Evolutionary conservation across 2,797 vertebrate genomes (phyloP).

Genomic region (Margarornis squamiger): DNA sequence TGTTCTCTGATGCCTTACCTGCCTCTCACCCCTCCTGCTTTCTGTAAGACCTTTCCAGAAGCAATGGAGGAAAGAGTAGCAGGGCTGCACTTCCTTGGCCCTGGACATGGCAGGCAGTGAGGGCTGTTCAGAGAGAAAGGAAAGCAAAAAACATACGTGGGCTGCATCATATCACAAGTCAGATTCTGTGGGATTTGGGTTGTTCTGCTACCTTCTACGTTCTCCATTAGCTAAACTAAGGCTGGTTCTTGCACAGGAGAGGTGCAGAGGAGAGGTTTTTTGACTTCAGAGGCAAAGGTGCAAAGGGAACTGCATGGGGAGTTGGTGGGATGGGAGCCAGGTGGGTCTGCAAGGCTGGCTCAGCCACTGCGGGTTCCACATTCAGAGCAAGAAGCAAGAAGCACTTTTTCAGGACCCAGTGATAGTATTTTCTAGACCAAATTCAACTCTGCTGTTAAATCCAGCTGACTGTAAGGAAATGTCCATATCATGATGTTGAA

Average conservation of each 20-base stretch:
- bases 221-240: not conserved
- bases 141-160: not conserved
- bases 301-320: not conserved
- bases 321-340: not conserved
- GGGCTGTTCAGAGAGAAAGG: not conserved
- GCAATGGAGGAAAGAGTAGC: not conserved
- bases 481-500: not conserved
- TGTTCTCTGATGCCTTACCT: not conserved
- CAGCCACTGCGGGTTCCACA: rapidly evolving
- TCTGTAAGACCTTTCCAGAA: not conserved
- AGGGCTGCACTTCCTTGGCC: not conserved
- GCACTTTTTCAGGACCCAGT: not conserved
- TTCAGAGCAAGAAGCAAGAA: not conserved
- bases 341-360: not conserved
- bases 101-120: rapidly evolving
- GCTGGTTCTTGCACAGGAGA: not conserved
- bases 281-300: not conserved
- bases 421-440: not conserved
- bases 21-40: not conserved
- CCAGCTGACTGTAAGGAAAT: not conserved
- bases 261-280: not conserved
- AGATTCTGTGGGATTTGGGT: not conserved
- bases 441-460: not conserved
- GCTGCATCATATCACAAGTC: not conserved
- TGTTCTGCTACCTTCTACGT: not conserved